Percentiles rank a stretch among this genome's conserved stretches.
These are phyloP conservation scores for Osmerus mordax DNA, from an alignment of 2,113 vertebrate genomes.

Conservation along the genomic window DNA sequence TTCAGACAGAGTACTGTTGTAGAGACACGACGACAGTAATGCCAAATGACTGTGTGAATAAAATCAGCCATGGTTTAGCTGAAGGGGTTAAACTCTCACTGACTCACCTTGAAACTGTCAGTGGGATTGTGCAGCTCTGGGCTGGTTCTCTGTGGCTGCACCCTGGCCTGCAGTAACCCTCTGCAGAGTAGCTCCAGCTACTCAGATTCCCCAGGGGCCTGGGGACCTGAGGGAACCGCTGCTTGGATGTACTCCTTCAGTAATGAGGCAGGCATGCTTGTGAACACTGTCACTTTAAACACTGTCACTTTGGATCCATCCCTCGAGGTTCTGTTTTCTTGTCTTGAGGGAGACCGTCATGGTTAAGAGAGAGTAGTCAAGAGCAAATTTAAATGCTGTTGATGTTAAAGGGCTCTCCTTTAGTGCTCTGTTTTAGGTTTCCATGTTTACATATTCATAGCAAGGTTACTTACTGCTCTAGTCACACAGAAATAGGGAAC, in stretches of 20 bases:
- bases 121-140: not conserved
- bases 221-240: not conserved
- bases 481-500: not conserved
- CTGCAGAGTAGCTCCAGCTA: not conserved
- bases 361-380: no score
- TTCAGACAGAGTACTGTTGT: no score
- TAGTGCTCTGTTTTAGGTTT: no score
- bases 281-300: not conserved
- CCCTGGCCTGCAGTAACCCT: not conserved
- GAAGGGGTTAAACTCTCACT: not conserved
- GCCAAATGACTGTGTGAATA: not conserved
- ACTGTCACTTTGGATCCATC: not conserved
- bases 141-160: not conserved
- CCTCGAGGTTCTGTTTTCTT: not conserved
- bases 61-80: not conserved
- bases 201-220: not conserved
- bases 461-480: not conserved
- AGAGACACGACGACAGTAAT: no score
- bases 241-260: not conserved
- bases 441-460: no score
- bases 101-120: slow-evolving; percentile 9
- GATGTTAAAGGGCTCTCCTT: no score
- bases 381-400: no score
- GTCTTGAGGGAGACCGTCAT: not conserved
- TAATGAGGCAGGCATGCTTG: no score